phyloP scores from a whole-genome alignment of 2,797 vertebrate genomes.

The Cetoscarus ocellatus region DNA sequence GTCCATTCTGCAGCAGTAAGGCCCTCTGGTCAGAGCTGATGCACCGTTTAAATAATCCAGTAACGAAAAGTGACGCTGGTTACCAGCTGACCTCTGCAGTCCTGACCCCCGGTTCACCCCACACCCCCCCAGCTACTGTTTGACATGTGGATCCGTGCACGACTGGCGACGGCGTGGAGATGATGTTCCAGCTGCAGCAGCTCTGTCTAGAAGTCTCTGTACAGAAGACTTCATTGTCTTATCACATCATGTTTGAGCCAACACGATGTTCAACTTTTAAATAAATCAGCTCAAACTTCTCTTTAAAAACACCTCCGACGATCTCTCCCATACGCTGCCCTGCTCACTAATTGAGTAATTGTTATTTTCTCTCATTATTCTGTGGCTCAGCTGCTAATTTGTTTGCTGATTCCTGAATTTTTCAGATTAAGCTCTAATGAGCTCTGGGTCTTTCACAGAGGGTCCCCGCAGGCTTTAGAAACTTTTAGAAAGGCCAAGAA shows the following conservation, averaged over 20 bases:
- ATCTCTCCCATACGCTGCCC: neutral
- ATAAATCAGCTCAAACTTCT: neutral
- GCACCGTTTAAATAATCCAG: slow-evolving; percentile 37
- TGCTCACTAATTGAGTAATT: slow-evolving; percentile 24
- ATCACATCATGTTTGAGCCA: too few relatives aligned
- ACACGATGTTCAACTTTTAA: too few relatives aligned
- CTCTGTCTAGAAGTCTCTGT: too few relatives aligned
- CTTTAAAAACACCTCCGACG: slow-evolving; percentile 1
- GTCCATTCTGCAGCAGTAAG: slow-evolving; percentile 12
- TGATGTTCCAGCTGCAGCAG: slow-evolving; percentile 6
- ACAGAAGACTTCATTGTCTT: too few relatives aligned
- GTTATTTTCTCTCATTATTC: slow-evolving; percentile 39
- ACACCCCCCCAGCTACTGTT: slow-evolving; percentile 18
- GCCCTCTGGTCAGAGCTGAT: slow-evolving; percentile 3
- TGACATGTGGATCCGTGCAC: slow-evolving; percentile 10
- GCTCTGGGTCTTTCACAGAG: slow-evolving; percentile 16
- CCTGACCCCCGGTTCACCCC: slow-evolving; percentile 35
- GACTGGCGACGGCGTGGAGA: slow-evolving; percentile 21
- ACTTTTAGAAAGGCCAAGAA: slow-evolving; percentile 21
- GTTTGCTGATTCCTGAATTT: slow-evolving; percentile 45
- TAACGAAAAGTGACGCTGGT: slow-evolving; percentile 62
- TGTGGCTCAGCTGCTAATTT: slow-evolving; percentile 41
- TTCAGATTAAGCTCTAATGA: slow-evolving; percentile 42
- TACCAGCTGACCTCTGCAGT: slow-evolving; percentile 69
- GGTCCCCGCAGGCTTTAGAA: slow-evolving; percentile 5